phyloP scores from a whole-genome alignment of 2,797 vertebrate genomes.

The Potorous gilbertii region DNA sequence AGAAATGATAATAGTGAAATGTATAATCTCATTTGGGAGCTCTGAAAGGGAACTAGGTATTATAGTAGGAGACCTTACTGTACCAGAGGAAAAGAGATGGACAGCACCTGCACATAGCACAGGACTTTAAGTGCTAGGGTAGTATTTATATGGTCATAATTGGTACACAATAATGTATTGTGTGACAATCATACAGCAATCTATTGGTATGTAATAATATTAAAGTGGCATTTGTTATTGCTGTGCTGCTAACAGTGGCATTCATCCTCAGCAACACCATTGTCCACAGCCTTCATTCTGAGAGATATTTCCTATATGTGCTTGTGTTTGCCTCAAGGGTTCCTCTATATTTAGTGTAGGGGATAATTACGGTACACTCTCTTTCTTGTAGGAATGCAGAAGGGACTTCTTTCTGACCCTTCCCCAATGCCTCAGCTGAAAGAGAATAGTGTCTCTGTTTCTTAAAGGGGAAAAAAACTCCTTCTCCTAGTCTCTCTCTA shows the following conservation, averaged over 20 bases:
- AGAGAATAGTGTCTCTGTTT: conserved; percentile 4
- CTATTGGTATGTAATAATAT: neutral
- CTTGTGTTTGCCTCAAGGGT: neutral
- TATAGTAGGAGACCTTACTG: neutral
- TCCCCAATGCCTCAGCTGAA: neutral
- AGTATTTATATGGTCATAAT: neutral
- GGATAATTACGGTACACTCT: neutral
- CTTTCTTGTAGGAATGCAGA: neutral
- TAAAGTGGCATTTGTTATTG: neutral
- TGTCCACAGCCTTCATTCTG: neutral
- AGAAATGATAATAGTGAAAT: neutral
- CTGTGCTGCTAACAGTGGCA: neutral
- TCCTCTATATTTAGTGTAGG: neutral
- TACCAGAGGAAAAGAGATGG: neutral
- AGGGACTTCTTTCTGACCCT: neutral
- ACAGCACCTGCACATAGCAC: no score
- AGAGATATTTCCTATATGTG: neutral
- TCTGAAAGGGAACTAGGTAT: neutral
- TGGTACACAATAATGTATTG: neutral
- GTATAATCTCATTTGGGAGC: neutral
- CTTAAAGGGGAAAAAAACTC: neutral
- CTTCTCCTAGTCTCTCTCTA: neutral
- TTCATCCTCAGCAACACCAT: neutral
- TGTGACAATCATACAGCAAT: neutral
- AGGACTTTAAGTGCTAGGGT: neutral